Conservation (phyloP, 2,888 invertebrate species). For the Luffia ferchaultella region DNA sequence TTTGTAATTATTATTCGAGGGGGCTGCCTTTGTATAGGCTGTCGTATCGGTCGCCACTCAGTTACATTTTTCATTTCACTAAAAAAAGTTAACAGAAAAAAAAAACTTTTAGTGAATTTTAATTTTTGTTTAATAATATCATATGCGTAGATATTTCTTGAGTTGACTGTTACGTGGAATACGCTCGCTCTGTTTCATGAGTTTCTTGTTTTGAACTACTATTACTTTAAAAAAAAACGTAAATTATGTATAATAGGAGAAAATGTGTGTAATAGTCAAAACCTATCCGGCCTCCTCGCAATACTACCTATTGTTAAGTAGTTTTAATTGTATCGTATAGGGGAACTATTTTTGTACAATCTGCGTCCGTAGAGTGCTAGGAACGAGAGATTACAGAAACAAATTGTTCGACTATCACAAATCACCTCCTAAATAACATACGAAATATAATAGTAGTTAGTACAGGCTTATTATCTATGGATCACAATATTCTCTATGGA, state of each 20-base stretch:
- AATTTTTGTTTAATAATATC: too few relatives aligned
- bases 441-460: too few relatives aligned
- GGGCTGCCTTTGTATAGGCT: slow-evolving; percentile 21
- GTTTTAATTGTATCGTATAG: slow-evolving; percentile 61
- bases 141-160: too few relatives aligned
- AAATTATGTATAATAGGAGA: background rate
- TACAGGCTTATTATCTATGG: too few relatives aligned
- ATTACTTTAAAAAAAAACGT: slow-evolving; percentile 5
- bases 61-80: slow-evolving; percentile 15
- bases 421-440: too few relatives aligned
- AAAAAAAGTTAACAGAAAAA: too few relatives aligned
- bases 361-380: slow-evolving; percentile 52
- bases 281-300: slow-evolving; percentile 38
- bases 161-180: too few relatives aligned
- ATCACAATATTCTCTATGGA: background rate
- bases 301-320: slow-evolving; percentile 62
- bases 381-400: slow-evolving; percentile 53
- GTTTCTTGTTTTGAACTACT: too few relatives aligned
- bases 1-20: slow-evolving; percentile 17
- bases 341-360: slow-evolving; percentile 63
- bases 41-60: slow-evolving; percentile 9
- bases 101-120: too few relatives aligned
- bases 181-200: too few relatives aligned
- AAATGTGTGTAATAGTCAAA: background rate
- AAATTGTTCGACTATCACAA: slow-evolving; percentile 29